Conservation (phyloP, 2,113 vertebrate species). For the Hyla sarda region DNA sequence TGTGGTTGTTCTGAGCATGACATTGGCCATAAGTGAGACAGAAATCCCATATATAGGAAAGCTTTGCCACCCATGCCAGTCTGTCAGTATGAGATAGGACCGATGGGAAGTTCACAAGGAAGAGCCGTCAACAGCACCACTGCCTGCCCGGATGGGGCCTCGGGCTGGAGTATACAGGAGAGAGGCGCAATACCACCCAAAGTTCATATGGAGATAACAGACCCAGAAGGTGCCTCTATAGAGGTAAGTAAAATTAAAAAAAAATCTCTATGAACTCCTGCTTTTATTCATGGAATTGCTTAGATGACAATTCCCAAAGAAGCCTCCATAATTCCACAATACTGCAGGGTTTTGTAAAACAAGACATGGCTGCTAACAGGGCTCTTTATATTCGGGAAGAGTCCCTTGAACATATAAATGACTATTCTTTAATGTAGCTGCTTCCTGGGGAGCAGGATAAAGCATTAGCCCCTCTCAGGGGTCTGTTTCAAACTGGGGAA, state of each 20-base stretch:
- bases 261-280: too few relatives aligned
- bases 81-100: neutral
- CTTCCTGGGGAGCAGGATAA: too few relatives aligned
- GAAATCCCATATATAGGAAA: neutral
- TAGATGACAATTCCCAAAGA: too few relatives aligned
- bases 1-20: too few relatives aligned
- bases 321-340: too few relatives aligned
- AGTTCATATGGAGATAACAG: neutral
- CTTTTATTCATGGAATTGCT: neutral
- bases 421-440: too few relatives aligned
- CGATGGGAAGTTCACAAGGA: conserved; percentile 3
- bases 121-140: neutral
- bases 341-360: too few relatives aligned
- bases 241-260: neutral
- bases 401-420: too few relatives aligned
- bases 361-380: too few relatives aligned
- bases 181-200: neutral
- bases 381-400: neutral
- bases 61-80: neutral
- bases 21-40: too few relatives aligned
- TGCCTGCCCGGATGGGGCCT: neutral
- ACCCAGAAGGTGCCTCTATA: neutral
- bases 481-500: too few relatives aligned
- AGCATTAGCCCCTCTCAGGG: too few relatives aligned
- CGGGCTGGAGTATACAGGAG: neutral